Conservation (phyloP, 1,140 invertebrate genomes). For the Zaprionus inermis region DNA sequence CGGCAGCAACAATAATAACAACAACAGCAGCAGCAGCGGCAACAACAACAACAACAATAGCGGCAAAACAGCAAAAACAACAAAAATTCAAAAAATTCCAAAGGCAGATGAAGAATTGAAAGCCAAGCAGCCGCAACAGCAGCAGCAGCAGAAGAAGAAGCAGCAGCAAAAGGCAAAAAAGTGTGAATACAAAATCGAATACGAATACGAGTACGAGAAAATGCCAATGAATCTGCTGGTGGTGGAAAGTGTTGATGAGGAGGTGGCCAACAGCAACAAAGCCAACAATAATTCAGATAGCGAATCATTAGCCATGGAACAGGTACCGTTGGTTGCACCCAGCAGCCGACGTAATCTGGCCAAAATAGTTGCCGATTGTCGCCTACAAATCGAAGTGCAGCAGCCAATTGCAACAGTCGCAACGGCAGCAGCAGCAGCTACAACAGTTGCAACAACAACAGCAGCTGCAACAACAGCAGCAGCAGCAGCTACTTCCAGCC, state of each 20-base stretch:
- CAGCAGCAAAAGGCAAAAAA: slow-evolving; percentile 61
- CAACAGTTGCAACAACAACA: slow-evolving; percentile 32
- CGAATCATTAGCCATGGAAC: slow-evolving; percentile 68
- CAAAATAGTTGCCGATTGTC: slow-evolving; percentile 77
- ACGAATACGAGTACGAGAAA: slow-evolving; percentile 61
- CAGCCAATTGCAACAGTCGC: slow-evolving; percentile 41
- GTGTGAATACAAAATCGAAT: slow-evolving; percentile 55
- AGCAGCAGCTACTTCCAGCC: slow-evolving; percentile 37
- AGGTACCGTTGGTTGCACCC: slow-evolving; percentile 73
- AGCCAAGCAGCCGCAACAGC: slow-evolving; percentile 53
- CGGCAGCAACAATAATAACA: slow-evolving; percentile 30
- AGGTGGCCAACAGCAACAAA: slow-evolving; percentile 13
- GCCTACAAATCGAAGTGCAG: slow-evolving; percentile 72
- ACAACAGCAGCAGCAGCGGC: slow-evolving; percentile 18
- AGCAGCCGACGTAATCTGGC: slow-evolving; percentile 70
- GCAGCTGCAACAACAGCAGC: slow-evolving; percentile 34
- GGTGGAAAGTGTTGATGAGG: slow-evolving; percentile 65
- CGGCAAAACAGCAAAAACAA: slow-evolving; percentile 40
- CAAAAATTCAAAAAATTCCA: slow-evolving; percentile 79
- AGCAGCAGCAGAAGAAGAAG: slow-evolving; percentile 2
- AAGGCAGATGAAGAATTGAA: slow-evolving; percentile 77
- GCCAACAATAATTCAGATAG: slow-evolving; percentile 47
- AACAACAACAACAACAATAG: slow-evolving; percentile 26
- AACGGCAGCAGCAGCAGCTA: slow-evolving; percentile 16
- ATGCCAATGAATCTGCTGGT: slow-evolving; percentile 79